These are phyloP conservation scores for Himalopsyche phryganea DNA, from an alignment of 1,140 invertebrate species.

Conservation along the genomic window DNA sequence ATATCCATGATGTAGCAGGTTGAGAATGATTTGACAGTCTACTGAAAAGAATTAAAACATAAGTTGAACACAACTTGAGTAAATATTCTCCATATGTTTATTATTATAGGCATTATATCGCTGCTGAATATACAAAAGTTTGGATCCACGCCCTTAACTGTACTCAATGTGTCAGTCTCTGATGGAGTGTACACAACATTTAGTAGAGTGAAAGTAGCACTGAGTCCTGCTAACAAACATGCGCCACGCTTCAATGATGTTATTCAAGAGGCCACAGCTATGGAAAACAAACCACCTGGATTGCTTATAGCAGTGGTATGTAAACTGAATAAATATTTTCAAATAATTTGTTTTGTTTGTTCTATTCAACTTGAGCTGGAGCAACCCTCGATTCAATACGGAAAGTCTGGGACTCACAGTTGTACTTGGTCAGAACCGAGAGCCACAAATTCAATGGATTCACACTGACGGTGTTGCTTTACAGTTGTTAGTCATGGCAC, in stretches of 20 bases:
- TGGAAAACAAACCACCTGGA: conserved; percentile 79
- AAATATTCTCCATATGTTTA: too few species aligned
- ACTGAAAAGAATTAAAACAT: too few species aligned
- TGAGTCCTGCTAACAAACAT: conserved; percentile 76
- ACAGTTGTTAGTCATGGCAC: too few species aligned
- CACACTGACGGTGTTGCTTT: too few species aligned
- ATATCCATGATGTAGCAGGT: too few species aligned
- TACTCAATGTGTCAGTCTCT: conserved; percentile 84
- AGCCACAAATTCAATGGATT: too few species aligned
- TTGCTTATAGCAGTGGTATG: conserved; percentile 62
- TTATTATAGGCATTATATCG: conserved; percentile 51
- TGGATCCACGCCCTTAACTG: conserved; percentile 49
- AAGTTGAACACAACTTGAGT: too few species aligned
- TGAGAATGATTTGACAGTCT: too few species aligned
- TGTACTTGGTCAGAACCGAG: too few species aligned
- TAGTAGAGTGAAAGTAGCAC: conserved; percentile 73
- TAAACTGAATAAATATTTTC: conserved; percentile 2
- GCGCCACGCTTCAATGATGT: conserved; percentile 73
- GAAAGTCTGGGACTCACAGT: too few species aligned
- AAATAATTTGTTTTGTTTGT: not conserved
- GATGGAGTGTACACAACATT: conserved; percentile 89
- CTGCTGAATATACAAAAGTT: conserved; percentile 61
- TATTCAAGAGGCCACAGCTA: conserved; percentile 70
- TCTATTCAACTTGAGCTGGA: too few species aligned
- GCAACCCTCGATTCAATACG: too few species aligned